Percentiles rank a stretch among this genome's conserved stretches.
Evolutionary conservation across 2,888 invertebrate genomes (phyloP).

Genomic region (Ectropis crepuscularia): DNA sequence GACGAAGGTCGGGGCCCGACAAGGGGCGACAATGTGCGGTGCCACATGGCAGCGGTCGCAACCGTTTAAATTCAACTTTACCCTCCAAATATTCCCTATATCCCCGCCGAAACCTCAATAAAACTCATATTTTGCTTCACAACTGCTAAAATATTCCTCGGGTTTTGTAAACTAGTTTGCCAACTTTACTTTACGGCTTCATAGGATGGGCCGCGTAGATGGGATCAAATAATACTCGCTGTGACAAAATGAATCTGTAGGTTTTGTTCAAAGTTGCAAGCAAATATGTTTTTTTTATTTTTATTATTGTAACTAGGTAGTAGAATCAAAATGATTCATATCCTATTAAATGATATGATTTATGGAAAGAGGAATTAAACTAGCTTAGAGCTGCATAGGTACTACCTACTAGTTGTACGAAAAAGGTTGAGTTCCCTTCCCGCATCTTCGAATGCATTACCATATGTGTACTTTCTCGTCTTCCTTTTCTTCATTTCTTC

Average conservation of each 20-base stretch:
- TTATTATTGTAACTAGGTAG: constrained; percentile 26
- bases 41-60: constrained; percentile 21
- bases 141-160: constrained; percentile 50
- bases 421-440: too few relatives aligned
- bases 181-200: constrained; percentile 40
- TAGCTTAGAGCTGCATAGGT: too few relatives aligned
- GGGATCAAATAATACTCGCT: constrained; percentile 28
- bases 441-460: too few relatives aligned
- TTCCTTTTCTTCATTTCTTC: too few relatives aligned
- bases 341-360: too few relatives aligned
- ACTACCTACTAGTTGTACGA: too few relatives aligned
- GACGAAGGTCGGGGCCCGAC: constrained; percentile 16
- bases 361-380: too few relatives aligned
- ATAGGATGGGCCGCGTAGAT: constrained; percentile 29
- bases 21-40: constrained; percentile 20
- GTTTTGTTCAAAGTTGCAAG: constrained; percentile 13
- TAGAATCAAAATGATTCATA: constrained; percentile 14
- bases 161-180: constrained; percentile 30
- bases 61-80: constrained; percentile 39
- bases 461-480: too few relatives aligned
- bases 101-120: constrained; percentile 46
- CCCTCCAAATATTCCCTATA: constrained; percentile 14
- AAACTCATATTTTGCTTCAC: constrained; percentile 47
- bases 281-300: constrained; percentile 25
- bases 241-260: constrained; percentile 26